Base-by-base conservation (phyloP, 64 coral and sea anemone species). In the Pocillopora damicornis region DNA sequence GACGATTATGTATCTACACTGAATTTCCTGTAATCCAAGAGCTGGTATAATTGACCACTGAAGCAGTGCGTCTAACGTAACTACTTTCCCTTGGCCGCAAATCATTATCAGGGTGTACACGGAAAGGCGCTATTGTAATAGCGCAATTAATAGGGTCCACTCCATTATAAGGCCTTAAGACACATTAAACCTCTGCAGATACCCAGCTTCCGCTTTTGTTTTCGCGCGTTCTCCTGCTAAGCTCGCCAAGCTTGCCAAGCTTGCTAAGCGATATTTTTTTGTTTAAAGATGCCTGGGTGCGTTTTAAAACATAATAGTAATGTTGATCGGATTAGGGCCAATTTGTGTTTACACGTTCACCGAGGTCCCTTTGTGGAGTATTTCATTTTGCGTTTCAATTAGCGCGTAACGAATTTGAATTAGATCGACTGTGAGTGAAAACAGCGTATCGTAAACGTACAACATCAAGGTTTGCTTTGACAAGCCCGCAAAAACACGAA, bases 121-220 rank as follows among this genome's bases (percentile, higher is more conserved):
- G 81, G 81, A 85, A 85, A 85, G n/a, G 81, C 26, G 35, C 37
- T 25, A 85, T 85, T 85, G 81, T 85, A 68, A 13, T 57, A 2
- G 13, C 71, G 20, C 42, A 73, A 85, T 85, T 85, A 85, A 51
- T 66, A 67, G 36, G 64, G 71, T 30, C 37, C 72, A 42, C 12
- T 37, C 63, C 42, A 72, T 85, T 73, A 51, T 51, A 85, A 56
- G 65, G 75, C 36, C 81, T 67, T 56, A 83, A 83, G 80, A 67
- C 35, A 22, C 17, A 77, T 16, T 83, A 83, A 66, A 42, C 61
- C 80, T 42, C 60, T 0, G 45, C 12, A 1, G 15, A 83, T 45
- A 67, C 35, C 37, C 12, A 15, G 63, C 58, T 58, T 57, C 81
- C 81, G 81, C 51, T 58, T 15, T 37, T 66, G 18, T 56, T 85